Evolutionary conservation across 2,113 vertebrate genomes (phyloP).

Genomic region (Bostrychus sinensis): DNA sequence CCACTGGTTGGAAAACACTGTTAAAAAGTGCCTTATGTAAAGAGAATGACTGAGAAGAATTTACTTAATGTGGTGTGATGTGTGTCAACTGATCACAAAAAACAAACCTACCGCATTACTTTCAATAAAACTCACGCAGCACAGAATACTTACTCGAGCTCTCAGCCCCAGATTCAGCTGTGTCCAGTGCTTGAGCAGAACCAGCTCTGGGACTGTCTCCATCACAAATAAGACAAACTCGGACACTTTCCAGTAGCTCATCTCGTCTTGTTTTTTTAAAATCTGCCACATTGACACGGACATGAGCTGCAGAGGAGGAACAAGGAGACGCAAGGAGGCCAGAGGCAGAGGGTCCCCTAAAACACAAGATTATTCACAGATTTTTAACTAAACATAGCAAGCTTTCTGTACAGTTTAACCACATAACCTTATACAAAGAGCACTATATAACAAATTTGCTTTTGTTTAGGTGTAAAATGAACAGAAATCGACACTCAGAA

Average conservation of each 20-base stretch:
- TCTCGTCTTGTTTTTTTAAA: slow-evolving; percentile 53
- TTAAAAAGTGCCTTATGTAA: too few species aligned
- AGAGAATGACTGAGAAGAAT: too few species aligned
- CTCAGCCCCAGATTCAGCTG: slow-evolving; percentile 79
- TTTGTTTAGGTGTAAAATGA: too few species aligned
- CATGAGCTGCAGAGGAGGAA: slow-evolving; percentile 72
- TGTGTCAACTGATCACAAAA: too few species aligned
- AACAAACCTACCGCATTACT: too few species aligned
- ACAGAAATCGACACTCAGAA: too few species aligned
- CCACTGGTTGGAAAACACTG: too few species aligned
- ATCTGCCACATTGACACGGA: slow-evolving; percentile 75
- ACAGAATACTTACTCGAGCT: slow-evolving; percentile 75
- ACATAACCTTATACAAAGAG: too few species aligned
- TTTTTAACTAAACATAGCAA: background rate
- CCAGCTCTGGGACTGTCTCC: slow-evolving; percentile 74
- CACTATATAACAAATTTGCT: too few species aligned
- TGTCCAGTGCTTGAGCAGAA: slow-evolving; percentile 73
- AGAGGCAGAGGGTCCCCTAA: slow-evolving; percentile 44
- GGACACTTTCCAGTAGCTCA: slow-evolving; percentile 74
- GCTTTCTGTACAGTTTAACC: background rate
- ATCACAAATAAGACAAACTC: slow-evolving; percentile 73
- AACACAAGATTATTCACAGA: background rate
- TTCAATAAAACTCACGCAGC: background rate
- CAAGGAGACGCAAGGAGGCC: slow-evolving; percentile 63
- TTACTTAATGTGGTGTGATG: too few species aligned